phyloP scores from a whole-genome alignment of 2,888 invertebrate genomes.

The Lydus trimaculatus region DNA sequence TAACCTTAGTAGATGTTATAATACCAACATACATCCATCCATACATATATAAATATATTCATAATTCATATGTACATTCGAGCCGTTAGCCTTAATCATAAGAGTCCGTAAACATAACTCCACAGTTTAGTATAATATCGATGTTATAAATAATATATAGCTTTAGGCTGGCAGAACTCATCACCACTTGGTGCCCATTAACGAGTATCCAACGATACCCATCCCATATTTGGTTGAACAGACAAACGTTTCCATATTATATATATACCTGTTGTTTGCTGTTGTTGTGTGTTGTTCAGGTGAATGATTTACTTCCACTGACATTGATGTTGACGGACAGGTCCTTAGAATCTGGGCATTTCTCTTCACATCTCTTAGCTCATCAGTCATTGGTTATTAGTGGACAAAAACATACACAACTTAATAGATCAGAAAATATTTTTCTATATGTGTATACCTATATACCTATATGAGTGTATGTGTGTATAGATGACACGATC shows the following conservation, averaged over 20 bases:
- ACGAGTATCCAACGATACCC: slow-evolving; percentile 38
- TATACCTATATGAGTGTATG: too few relatives aligned
- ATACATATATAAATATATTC: slow-evolving; percentile 3
- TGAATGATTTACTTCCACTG: slow-evolving; percentile 26
- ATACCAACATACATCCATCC: not conserved
- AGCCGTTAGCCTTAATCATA: slow-evolving; percentile 19
- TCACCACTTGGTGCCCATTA: slow-evolving; percentile 43
- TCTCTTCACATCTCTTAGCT: slow-evolving; percentile 22
- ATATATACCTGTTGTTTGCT: not conserved
- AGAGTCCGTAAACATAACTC: slow-evolving; percentile 16
- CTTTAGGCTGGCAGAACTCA: slow-evolving; percentile 44
- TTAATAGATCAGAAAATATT: slow-evolving; percentile 42
- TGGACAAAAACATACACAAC: slow-evolving; percentile 34
- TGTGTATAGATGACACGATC: not conserved
- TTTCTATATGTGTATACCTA: not conserved
- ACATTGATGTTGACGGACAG: slow-evolving; percentile 30
- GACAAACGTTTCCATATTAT: not conserved
- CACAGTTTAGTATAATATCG: slow-evolving; percentile 26
- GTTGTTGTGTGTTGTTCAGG: slow-evolving; percentile 21
- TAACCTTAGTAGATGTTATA: not conserved
- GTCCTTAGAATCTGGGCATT: slow-evolving; percentile 30
- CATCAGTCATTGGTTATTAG: slow-evolving; percentile 48
- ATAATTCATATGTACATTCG: slow-evolving; percentile 15
- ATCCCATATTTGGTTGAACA: slow-evolving; percentile 39
- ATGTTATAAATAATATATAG: slow-evolving; percentile 36